phyloP scores from a whole-genome alignment of 2,113 vertebrate genomes.

The Ophiodon elongatus region DNA sequence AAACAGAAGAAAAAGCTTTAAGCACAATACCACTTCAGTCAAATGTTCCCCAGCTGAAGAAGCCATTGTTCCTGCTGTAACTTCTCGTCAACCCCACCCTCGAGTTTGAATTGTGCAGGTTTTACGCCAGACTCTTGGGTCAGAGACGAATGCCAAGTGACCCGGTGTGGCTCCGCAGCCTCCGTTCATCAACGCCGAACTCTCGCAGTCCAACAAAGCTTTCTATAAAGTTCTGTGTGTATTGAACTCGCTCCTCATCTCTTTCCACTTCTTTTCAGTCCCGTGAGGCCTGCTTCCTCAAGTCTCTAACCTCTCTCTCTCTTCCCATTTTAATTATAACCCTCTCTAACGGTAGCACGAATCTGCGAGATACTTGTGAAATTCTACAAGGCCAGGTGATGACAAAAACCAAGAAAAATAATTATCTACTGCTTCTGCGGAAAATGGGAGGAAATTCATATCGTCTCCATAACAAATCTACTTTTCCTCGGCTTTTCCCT shows the following conservation, averaged over 20 bases:
- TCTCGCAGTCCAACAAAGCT: neutral
- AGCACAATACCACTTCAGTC: neutral
- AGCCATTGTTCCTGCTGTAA: constrained; percentile 31
- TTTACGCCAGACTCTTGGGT: constrained; percentile 42
- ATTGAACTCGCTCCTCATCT: neutral
- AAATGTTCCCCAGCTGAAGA: constrained; percentile 8
- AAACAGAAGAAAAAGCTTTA: neutral
- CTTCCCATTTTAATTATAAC: neutral
- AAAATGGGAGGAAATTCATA: constrained; percentile 10
- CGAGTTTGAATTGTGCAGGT: constrained; percentile 30
- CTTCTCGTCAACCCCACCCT: constrained; percentile 56
- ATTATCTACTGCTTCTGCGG: constrained; percentile 11
- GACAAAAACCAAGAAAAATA: neutral
- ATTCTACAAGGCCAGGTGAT: neutral
- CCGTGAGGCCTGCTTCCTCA: neutral
- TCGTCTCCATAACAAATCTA: constrained; percentile 12
- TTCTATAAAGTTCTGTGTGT: neutral
- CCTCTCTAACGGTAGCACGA: neutral
- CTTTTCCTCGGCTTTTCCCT: constrained; percentile 8
- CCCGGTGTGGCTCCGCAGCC: constrained; percentile 6
- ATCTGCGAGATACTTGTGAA: neutral
- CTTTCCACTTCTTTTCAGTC: neutral
- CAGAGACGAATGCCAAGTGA: constrained; percentile 33
- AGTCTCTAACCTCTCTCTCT: neutral
- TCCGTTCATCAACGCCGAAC: constrained; percentile 1